These are phyloP conservation scores for Rhinella marina DNA, from an alignment of 2,797 vertebrate genomes.

Conservation along the genomic window DNA sequence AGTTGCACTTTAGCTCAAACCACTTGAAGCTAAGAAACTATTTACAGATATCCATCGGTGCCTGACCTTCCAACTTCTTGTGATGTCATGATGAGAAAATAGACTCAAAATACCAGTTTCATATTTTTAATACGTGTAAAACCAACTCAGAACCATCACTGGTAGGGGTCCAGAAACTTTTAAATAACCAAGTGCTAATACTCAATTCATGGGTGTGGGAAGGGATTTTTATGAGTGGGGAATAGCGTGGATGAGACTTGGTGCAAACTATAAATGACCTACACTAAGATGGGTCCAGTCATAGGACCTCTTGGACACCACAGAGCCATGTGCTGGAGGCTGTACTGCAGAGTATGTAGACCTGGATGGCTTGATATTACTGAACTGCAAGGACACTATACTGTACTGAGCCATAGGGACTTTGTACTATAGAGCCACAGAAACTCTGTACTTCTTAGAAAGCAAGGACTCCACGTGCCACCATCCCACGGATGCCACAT, in stretches of 20 bases:
- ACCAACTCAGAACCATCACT: neutral
- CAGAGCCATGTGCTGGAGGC: no score
- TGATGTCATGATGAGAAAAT: neutral
- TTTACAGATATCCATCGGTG: neutral
- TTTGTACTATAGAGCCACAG: no score
- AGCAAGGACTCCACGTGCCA: no score
- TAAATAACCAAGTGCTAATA: neutral
- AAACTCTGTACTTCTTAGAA: no score
- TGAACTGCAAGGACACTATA: no score
- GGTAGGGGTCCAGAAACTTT: neutral
- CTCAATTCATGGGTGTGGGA: neutral
- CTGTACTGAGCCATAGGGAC: no score
- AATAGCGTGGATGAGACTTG: neutral
- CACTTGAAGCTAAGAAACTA: neutral
- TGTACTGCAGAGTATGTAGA: no score
- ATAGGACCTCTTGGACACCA: no score
- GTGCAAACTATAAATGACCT: neutral
- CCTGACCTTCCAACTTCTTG: neutral
- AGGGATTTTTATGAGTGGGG: neutral
- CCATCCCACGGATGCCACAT: no score
- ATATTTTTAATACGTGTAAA: neutral
- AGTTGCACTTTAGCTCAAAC: neutral
- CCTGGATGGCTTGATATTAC: no score
- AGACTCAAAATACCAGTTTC: neutral
- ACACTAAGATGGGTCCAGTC: no score